Evolutionary conservation across 2,113 vertebrate genomes (phyloP), one percentile per base, ranked within the genome.

Genomic region (Picathartes gymnocephalus): DNA sequence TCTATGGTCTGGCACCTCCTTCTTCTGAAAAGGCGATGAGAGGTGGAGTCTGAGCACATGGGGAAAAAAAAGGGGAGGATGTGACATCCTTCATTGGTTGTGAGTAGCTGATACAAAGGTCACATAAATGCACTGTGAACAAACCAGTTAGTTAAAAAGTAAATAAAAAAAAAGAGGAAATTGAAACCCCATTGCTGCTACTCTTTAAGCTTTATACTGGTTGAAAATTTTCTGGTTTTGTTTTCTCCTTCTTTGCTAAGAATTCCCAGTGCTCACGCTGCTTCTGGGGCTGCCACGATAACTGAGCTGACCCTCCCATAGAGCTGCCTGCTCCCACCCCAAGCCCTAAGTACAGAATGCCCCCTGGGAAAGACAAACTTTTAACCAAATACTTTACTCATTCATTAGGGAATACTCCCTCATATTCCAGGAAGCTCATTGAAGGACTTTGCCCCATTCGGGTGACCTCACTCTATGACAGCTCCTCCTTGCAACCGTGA

Each of bases 181-280:
- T 15, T 25, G 9, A 81, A 18, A 60, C 11, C 12, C 10, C 9
- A 15, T 50, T 69, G 31, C n/a, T 2, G 4, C 23, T 39, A 31
- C 20, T 39, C 47, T 51, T 48, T 27, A 48, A 25, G 8, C 8
- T 25, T 69, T 28, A 48, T 19, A 15, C n/a, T 22, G 25, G 5
- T 19, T 22, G n/a, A 19, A 51, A 39, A 50, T 37, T 11, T 4
- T 11, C 33, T 48, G 23, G 6, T 68, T 48, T 23, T 35, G 24
- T 48, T 65, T 53, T 2, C n/a, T 42, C 3, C 33, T 66, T 15
- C 8, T 54, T 79, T 78, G 53, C 15, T 54, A 47, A 33, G 4
- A 66, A 40, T 20, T 33, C 11, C 8, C 37, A 17, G 19, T 2
- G 3, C 7, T 61, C 33, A 7, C 0, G 0, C 20, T 18, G n/a